phyloP scores from a whole-genome alignment of 1,140 invertebrate species.

The Atta colombica region DNA sequence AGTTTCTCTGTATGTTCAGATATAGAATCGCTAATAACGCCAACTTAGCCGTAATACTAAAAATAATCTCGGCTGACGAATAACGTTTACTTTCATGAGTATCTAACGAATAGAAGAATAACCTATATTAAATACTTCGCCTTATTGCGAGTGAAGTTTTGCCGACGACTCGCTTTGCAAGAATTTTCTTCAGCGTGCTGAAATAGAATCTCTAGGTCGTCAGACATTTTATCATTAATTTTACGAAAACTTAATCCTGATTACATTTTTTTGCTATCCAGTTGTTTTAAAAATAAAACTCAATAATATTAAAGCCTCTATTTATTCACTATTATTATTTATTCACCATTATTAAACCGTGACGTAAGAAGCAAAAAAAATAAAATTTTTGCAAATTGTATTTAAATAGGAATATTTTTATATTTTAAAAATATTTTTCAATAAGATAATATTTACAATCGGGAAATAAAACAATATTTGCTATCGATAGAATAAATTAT shows the following conservation, averaged over 20 bases:
- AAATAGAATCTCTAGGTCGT: background rate
- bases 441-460: no score
- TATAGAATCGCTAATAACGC: slow-evolving; percentile 61
- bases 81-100: background rate
- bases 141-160: background rate
- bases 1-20: slow-evolving; percentile 14
- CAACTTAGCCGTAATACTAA: slow-evolving; percentile 34
- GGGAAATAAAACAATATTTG: no score
- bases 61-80: slow-evolving; percentile 58
- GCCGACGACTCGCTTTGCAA: background rate
- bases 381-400: no score
- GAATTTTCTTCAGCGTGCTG: background rate
- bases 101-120: background rate
- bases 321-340: no score
- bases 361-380: no score
- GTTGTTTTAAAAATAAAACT: background rate
- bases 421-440: no score
- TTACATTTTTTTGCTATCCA: background rate
- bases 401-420: no score
- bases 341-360: no score
- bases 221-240: background rate
- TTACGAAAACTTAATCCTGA: background rate
- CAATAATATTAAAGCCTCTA: background rate
- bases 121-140: background rate
- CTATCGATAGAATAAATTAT: no score